phyloP scores from a whole-genome alignment of 2,797 vertebrate genomes.

The Scyliorhinus canicula region DNA sequence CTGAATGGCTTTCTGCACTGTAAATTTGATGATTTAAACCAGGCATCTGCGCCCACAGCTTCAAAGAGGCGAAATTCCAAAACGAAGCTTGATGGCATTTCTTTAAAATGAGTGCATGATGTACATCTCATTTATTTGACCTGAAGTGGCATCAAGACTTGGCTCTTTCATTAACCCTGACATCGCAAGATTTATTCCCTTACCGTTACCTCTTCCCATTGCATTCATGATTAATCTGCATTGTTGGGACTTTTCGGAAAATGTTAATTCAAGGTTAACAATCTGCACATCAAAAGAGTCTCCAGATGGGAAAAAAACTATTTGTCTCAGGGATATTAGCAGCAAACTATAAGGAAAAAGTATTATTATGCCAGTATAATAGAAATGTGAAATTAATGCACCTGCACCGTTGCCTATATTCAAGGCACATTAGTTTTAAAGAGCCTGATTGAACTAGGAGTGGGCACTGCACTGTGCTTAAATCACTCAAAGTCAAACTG shows the following conservation, averaged over 20 bases:
- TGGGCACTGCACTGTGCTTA: neutral
- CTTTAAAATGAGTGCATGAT: neutral
- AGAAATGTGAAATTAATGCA: neutral
- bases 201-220: neutral
- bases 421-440: neutral
- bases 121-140: neutral
- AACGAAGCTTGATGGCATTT: neutral
- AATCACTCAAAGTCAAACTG: neutral
- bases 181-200: neutral
- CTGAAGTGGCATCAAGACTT: neutral
- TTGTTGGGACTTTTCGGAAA: neutral
- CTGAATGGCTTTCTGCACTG: too few relatives aligned
- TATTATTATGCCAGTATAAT: neutral
- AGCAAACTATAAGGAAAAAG: neutral
- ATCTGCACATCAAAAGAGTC: neutral
- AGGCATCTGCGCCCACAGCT: neutral
- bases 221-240: neutral
- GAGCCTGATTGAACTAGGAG: neutral
- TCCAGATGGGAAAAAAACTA: neutral
- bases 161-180: neutral
- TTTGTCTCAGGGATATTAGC: neutral
- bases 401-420: neutral
- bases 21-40: too few relatives aligned
- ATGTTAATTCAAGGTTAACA: neutral
- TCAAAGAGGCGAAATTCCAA: neutral